Percentiles rank a stretch among this genome's conserved stretches.
These are phyloP conservation scores for Aphelenchoides besseyi DNA, from an alignment of 1,140 invertebrate species.

Conservation along the genomic window DNA sequence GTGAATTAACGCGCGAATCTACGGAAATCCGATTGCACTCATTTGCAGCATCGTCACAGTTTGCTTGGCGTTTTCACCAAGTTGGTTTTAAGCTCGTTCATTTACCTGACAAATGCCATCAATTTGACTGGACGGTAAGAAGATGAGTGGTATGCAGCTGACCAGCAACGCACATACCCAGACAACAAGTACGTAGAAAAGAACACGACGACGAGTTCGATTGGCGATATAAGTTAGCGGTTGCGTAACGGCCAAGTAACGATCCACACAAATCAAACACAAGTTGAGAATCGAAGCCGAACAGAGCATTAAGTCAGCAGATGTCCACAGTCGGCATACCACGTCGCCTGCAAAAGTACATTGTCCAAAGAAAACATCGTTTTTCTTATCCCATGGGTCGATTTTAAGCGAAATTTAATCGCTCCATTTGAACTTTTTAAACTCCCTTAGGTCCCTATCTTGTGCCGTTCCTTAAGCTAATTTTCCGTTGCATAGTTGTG, in stretches of 20 bases:
- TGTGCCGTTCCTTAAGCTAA: constrained; percentile 24
- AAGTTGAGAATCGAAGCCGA: constrained; percentile 96
- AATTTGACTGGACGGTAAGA: constrained; percentile 47
- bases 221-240: constrained; percentile 81
- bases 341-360: constrained; percentile 70
- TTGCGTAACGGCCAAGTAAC: constrained; percentile 96
- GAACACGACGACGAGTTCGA: constrained; percentile 74
- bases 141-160: constrained; percentile 65
- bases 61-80: too few species aligned
- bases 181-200: constrained; percentile 64
- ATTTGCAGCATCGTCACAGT: too few species aligned
- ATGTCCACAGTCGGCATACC: constrained; percentile 97
- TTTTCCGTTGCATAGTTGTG: background rate
- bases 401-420: background rate
- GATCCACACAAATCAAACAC: constrained; percentile 92
- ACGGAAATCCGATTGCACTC: background rate
- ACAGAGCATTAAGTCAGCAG: constrained; percentile 96
- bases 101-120: constrained; percentile 17
- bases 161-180: constrained; percentile 66
- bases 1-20: background rate
- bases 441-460: constrained; percentile 25
- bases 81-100: too few species aligned
- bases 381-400: background rate
- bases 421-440: background rate
- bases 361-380: constrained; percentile 44